Evolutionary conservation across 2,888 invertebrate species (phyloP), one percentile per base, ranked within the genome.

Genomic region (Agriopis marginaria): DNA sequence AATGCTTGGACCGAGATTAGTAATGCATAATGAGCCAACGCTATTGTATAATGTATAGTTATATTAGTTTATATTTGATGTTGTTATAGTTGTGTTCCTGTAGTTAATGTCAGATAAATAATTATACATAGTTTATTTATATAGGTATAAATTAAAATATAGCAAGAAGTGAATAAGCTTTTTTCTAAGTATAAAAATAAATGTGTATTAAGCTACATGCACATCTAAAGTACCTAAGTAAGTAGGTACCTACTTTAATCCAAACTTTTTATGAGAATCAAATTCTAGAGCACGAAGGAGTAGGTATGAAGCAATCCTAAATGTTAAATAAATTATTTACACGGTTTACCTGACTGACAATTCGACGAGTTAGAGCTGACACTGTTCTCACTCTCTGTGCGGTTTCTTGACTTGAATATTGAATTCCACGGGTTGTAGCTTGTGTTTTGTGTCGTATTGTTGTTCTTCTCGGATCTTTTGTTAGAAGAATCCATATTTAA

Each of bases 371-470:
- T 83, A 59, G 92, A 91, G 77, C 82, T 85, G 61, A 82, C 86
- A 82, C 93, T 94, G 74, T 85, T 91, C 81, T 93, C 94, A 86
- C 94, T 94, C 76, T 89, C 91, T 7, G 91, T 89, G 45, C 94
- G 89, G 62, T 79, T 86, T 79, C 94, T 86, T 63, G 89, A 76
- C 63, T 79, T 90, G 75, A 93, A 93, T 74, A 93, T 84, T 75
- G 92, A 86, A 86, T 90, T 93, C 91, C 90, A 93, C 49, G 93
- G 93, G 73, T 84, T 92, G 75, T 91, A 92, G 74, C 77, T 86
- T 4, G 84, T 77, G 70, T 73, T 79, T 68, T 83, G 86, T 0
- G 82, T 68, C 67, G 82, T 82, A 73, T 85, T 88, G 72, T 79
- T 84, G 59, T 75, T 83, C 75, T 90, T 90, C 10, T 86, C 45